Evolutionary conservation across 2,888 invertebrate species (phyloP), one percentile per base, ranked within the genome.

Genomic region (Salpingus planirostris): DNA sequence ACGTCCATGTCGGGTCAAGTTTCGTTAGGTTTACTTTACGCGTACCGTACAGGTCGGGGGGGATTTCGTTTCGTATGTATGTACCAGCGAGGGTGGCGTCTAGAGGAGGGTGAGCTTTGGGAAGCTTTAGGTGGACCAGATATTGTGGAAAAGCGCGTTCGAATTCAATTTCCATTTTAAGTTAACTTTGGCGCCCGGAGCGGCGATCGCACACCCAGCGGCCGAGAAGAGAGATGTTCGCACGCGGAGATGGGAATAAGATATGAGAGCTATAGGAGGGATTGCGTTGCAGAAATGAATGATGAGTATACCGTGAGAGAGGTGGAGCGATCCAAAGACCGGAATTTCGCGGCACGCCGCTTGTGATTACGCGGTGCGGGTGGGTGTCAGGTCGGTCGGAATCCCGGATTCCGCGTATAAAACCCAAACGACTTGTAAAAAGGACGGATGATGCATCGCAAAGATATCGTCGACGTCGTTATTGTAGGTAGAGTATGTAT

Each of bases 151-250:
- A 42, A 39, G 39, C 29, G 38, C 26, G 45, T 31, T 29, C 36
- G 44, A 48, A 59, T 59, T 57, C 59, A 58, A 59, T 60, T 58
- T 60, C 57, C 59, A 59, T 57, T 56, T 58, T 57, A 55, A 58
- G 57, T 56, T 55, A 47, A 52, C 49, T 42, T 46, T 42, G 43
- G 44, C 46, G 50, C 50, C 49, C 43, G 39, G 25, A 45, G 43
- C 39, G 35, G 21, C 28, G 33, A 32, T 29, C 18, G 18, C 18
- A 18, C 18, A 8, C 8, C 18, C 8, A 18, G 18, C 18, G 18
- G 8, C 5, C 18, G 18, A 18, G 18, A 18, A 18, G 8, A 18
- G 18, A 18, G 18, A 18, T 18, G 18, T 8, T 18, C 7, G 10
- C 7, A 6, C 10, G 23, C 23, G 23, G 5, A 29, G 38, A 37